Conservation (phyloP, 1,140 invertebrate genomes). For the Physella acuta region DNA sequence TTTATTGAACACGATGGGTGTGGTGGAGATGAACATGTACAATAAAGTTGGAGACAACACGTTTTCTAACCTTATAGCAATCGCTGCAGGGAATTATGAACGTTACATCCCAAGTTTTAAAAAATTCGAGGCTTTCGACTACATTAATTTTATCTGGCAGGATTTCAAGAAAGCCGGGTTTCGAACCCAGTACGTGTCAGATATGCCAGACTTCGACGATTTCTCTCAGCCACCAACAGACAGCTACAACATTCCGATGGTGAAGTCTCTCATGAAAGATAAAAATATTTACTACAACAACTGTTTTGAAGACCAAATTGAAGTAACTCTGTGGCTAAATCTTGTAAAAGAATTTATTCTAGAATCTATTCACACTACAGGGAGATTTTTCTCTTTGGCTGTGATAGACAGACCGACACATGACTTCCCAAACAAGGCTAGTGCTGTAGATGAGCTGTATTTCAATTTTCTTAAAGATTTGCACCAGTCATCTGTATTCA, state of each 20-base stretch:
- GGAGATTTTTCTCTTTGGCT: constrained; percentile 11
- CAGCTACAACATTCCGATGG: constrained; percentile 24
- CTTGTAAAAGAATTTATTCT: constrained; percentile 15
- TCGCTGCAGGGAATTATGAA: constrained; percentile 1
- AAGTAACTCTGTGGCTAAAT: constrained; percentile 7
- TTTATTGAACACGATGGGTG: neutral
- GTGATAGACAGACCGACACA: constrained; percentile 9
- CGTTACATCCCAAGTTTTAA: neutral
- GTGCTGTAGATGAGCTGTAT: constrained; percentile 9
- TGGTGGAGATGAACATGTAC: constrained; percentile 7
- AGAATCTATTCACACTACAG: neutral
- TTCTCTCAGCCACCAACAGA: constrained; percentile 21
- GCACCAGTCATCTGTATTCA: neutral
- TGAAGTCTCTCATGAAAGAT: constrained; percentile 2
- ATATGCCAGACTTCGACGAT: constrained; percentile 23
- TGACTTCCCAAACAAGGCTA: neutral
- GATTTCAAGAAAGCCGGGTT: constrained; percentile 26
- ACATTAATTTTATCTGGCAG: constrained; percentile 31
- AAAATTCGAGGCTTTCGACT: neutral
- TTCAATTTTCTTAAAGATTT: constrained; percentile 1
- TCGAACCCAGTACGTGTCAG: constrained; percentile 32
- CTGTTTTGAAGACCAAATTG: constrained; percentile 13
- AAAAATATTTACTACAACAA: neutral
- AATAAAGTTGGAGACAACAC: constrained; percentile 21
- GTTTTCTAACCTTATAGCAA: constrained; percentile 6